These are phyloP conservation scores for Physella acuta DNA, from an alignment of 1,140 invertebrate species.

Conservation along the genomic window DNA sequence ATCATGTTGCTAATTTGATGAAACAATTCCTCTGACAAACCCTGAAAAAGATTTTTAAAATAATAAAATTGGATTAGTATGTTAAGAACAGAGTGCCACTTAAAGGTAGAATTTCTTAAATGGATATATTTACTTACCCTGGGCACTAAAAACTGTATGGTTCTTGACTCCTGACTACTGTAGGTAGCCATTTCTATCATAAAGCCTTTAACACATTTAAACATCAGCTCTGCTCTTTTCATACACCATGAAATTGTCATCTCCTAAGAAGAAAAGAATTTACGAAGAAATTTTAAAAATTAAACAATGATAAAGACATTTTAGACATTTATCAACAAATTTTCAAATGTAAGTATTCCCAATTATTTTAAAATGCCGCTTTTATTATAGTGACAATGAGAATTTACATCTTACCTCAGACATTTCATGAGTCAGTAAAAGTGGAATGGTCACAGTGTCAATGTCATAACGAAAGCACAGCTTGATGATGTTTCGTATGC, in stretches of 20 bases:
- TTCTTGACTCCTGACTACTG: slow-evolving; percentile 86
- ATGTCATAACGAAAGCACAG: slow-evolving; percentile 90
- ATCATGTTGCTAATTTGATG: slow-evolving; percentile 81
- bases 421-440: slow-evolving; percentile 89
- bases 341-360: too few relatives aligned
- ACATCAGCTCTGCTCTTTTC: slow-evolving; percentile 90
- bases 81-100: background rate
- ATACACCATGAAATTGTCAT: slow-evolving; percentile 97
- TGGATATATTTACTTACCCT: slow-evolving; percentile 67
- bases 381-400: too few relatives aligned
- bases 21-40: slow-evolving; percentile 84
- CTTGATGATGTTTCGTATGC: slow-evolving; percentile 91
- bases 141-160: slow-evolving; percentile 81
- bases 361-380: too few relatives aligned
- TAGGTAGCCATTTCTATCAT: slow-evolving; percentile 93
- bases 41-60: slow-evolving; percentile 64
- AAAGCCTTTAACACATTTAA: slow-evolving; percentile 98
- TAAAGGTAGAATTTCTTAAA: background rate
- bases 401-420: slow-evolving; percentile 77
- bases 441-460: slow-evolving; percentile 87
- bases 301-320: slow-evolving; percentile 10
- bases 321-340: too few relatives aligned
- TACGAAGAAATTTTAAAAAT: background rate
- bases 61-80: background rate
- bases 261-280: slow-evolving; percentile 63